Percentiles rank a stretch among this genome's conserved stretches.
These are phyloP conservation scores for Schrankia costaestrigalis DNA, from an alignment of 2,888 invertebrate genomes.

Conservation along the genomic window DNA sequence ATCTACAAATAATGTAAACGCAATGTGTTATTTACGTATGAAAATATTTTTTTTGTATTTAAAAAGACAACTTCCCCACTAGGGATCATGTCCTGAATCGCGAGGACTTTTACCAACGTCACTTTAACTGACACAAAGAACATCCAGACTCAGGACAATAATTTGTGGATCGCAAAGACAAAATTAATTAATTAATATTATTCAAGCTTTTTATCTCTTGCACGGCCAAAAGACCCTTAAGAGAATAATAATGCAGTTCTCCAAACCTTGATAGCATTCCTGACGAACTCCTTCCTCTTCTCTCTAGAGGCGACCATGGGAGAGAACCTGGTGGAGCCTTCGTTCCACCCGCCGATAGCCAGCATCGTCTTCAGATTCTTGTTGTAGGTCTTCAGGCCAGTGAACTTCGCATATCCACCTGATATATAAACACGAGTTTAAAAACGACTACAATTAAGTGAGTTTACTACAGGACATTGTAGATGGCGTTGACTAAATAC, in stretches of 20 bases:
- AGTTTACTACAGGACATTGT: background rate
- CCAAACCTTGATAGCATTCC: conserved; percentile 88
- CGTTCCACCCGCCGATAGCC: conserved; percentile 97
- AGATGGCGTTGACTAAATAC: too few relatives aligned
- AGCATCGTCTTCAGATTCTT: conserved; percentile 93
- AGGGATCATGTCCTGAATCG: too few relatives aligned
- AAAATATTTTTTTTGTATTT: too few relatives aligned
- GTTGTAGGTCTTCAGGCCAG: conserved; percentile 95
- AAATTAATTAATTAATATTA: too few relatives aligned
- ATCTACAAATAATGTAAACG: too few relatives aligned
- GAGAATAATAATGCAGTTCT: background rate
- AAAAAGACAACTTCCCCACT: too few relatives aligned
- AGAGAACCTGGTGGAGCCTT: conserved; percentile 92
- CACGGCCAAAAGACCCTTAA: too few relatives aligned
- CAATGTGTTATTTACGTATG: too few relatives aligned
- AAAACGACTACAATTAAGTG: background rate
- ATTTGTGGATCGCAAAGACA: too few relatives aligned
- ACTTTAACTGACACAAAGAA: too few relatives aligned
- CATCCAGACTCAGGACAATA: background rate
- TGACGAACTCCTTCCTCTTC: conserved; percentile 89
- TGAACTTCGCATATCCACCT: conserved; percentile 97
- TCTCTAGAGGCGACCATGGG: conserved; percentile 91
- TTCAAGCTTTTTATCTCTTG: too few relatives aligned
- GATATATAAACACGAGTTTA: background rate
- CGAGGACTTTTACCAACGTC: too few relatives aligned